phyloP scores from a whole-genome alignment of 2,797 vertebrate genomes.

The Setipinna tenuifilis region DNA sequence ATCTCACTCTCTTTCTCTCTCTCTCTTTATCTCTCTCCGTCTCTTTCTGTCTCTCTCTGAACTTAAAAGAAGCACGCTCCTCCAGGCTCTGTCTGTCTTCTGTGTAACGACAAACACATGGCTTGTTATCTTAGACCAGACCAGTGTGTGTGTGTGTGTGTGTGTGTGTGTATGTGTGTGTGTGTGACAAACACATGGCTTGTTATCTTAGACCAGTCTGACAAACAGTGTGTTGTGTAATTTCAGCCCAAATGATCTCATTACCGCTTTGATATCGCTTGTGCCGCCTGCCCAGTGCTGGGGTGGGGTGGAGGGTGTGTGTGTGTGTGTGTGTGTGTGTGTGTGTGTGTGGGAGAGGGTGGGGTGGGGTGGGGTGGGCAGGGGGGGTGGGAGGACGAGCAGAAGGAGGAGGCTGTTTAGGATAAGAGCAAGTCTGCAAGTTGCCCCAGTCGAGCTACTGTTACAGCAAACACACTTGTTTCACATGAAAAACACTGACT shows the following conservation, averaged over 20 bases:
- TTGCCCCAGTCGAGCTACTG: constrained; percentile 48
- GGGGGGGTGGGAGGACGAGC: constrained; percentile 22
- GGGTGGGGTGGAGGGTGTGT: constrained; percentile 25
- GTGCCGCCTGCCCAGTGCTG: constrained; percentile 43
- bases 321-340: too few relatives aligned
- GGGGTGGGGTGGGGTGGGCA: constrained; percentile 8
- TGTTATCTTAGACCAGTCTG: too few relatives aligned
- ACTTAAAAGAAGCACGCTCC: constrained; percentile 19
- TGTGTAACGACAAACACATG: constrained; percentile 60
- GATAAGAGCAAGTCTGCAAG: constrained; percentile 51
- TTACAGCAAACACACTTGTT: constrained; percentile 65
- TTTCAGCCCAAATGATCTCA: constrained; percentile 63
- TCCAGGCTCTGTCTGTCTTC: constrained; percentile 54
- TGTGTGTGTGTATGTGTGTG: too few relatives aligned
- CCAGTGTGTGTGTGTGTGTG: too few relatives aligned
- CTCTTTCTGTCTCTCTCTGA: background rate
- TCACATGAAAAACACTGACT: constrained; percentile 60
- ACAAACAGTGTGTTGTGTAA: constrained; percentile 62
- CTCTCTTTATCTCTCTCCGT: background rate
- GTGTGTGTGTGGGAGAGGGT: too few relatives aligned
- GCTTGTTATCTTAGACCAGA: constrained; percentile 62
- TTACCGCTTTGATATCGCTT: constrained; percentile 62
- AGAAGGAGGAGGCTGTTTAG: constrained; percentile 29
- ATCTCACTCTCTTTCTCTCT: background rate
- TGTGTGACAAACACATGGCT: too few relatives aligned